phyloP scores from a whole-genome alignment of 2,797 vertebrate genomes.

The Sebastes ruberrimus region DNA sequence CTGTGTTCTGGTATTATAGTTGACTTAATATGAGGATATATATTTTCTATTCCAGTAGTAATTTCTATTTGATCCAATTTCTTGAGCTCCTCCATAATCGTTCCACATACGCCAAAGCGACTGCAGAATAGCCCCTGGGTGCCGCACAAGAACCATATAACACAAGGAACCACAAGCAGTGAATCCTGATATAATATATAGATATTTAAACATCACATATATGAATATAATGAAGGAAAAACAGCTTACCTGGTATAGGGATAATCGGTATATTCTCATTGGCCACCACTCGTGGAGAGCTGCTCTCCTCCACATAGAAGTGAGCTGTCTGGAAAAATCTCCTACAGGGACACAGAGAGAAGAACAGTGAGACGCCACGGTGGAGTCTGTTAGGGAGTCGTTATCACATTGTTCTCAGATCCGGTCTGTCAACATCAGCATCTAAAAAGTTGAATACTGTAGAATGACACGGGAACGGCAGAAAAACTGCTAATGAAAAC shows the following conservation, averaged over 20 bases:
- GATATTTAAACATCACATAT: neutral
- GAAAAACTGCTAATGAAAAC: conserved; percentile 69
- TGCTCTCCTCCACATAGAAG: conserved; percentile 99
- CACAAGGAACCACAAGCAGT: neutral
- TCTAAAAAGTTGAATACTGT: conserved; percentile 39
- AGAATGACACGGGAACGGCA: conserved; percentile 43
- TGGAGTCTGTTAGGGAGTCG: conserved; percentile 56
- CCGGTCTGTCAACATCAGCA: conserved; percentile 62
- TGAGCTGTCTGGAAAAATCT: conserved; percentile 99
- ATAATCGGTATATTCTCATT: conserved; percentile 97
- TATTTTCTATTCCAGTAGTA: neutral
- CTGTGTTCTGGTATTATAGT: neutral
- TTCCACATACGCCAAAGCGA: neutral
- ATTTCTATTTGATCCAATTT: neutral
- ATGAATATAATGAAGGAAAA: neutral
- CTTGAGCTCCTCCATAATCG: neutral
- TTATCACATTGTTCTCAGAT: conserved; percentile 61
- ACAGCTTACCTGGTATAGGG: conserved; percentile 92
- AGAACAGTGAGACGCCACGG: conserved; percentile 31
- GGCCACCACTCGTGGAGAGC: conserved; percentile 94
- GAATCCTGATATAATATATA: neutral
- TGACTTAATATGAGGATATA: neutral
- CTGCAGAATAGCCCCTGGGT: neutral
- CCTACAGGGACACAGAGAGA: conserved; percentile 81
- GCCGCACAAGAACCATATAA: neutral